A percentile compares a stretch with the other conserved stretches of the same genome.
These are phyloP conservation scores for Eupithecia abbreviata DNA, from an alignment of 2,888 invertebrate species.

Conservation along the genomic window DNA sequence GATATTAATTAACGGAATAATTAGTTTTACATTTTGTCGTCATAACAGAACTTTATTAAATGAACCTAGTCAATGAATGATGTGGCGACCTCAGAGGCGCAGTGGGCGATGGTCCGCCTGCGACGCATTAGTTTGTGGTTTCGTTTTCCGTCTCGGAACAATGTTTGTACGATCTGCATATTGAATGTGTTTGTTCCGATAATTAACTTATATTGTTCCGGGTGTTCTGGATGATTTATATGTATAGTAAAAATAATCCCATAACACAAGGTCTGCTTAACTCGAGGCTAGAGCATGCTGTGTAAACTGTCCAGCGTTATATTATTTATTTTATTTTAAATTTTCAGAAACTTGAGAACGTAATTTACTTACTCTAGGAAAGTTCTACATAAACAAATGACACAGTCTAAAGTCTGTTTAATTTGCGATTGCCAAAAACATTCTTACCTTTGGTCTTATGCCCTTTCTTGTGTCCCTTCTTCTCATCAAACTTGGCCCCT, in stretches of 20 bases:
- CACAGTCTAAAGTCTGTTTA: background rate
- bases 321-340: background rate
- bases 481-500: slow-evolving; percentile 88
- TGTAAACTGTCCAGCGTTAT: background rate
- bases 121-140: background rate
- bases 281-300: background rate
- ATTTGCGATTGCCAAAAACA: background rate
- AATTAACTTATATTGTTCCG: too few relatives aligned
- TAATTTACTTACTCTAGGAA: background rate
- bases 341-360: background rate
- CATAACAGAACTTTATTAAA: background rate
- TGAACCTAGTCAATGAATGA: background rate
- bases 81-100: background rate
- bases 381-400: background rate
- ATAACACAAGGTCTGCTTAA: background rate
- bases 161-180: background rate
- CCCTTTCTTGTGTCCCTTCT: slow-evolving; percentile 90
- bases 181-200: too few relatives aligned
- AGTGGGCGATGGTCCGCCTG: background rate
- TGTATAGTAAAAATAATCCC: background rate
- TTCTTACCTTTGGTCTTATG: slow-evolving; percentile 87
- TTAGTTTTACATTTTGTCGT: background rate
- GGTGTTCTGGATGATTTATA: too few relatives aligned
- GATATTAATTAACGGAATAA: background rate
- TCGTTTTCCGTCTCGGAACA: background rate